Percentiles rank a stretch among this genome's conserved stretches.
Evolutionary conservation across 2,888 invertebrate genomes (phyloP).

Genomic region (Griposia aprilina): DNA sequence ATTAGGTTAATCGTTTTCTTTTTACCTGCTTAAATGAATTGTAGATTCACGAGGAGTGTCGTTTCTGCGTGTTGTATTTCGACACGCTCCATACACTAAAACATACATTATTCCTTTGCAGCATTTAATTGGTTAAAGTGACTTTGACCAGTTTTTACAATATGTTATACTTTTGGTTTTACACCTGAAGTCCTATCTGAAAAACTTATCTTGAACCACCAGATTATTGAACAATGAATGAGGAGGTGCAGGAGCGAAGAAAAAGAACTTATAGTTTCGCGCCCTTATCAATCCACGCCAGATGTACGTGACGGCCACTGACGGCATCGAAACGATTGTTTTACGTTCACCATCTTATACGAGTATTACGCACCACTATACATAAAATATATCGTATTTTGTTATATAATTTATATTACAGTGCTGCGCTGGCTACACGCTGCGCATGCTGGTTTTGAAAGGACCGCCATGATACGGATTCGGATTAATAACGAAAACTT

Average conservation of each 20-base stretch:
- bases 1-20: neutral
- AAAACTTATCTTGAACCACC: neutral
- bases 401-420: neutral
- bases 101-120: neutral
- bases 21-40: neutral
- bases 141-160: neutral
- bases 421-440: neutral
- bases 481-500: neutral
- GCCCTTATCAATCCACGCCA: slow-evolving; percentile 14
- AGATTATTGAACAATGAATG: neutral
- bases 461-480: neutral
- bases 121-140: neutral
- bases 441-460: neutral
- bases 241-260: neutral
- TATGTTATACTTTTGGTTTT: neutral
- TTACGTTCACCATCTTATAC: neutral
- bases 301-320: slow-evolving; percentile 41
- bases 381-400: neutral
- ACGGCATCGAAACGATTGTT: slow-evolving; percentile 15
- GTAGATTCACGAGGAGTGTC: neutral
- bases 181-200: neutral
- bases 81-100: neutral
- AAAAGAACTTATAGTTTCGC: neutral
- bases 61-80: neutral
- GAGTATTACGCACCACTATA: neutral